Conservation (phyloP, 2,888 invertebrate genomes). For the Drosophila prolongata region DNA sequence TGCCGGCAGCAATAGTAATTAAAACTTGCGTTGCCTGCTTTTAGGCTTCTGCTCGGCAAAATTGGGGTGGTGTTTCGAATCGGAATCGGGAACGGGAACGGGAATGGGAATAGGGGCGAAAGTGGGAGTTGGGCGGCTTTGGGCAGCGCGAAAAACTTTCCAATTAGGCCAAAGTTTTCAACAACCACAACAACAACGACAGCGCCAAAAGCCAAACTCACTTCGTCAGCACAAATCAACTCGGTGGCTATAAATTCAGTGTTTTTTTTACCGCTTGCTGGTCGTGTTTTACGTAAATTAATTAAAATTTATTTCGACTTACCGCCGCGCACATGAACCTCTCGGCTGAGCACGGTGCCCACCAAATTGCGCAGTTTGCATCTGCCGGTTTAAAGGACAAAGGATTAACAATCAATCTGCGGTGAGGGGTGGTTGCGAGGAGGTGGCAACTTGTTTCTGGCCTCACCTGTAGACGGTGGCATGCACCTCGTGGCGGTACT, state of each 20-base stretch:
- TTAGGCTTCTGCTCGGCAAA: conserved; percentile 48
- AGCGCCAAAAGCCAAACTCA: conserved; percentile 43
- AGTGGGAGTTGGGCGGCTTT: conserved; percentile 26
- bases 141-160: conserved; percentile 61
- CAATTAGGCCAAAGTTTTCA: conserved; percentile 68
- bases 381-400: conserved; percentile 64
- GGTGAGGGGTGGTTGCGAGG: background rate
- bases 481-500: conserved; percentile 93
- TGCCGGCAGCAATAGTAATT: conserved; percentile 73
- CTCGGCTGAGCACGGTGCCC: conserved; percentile 92
- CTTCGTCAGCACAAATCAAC: conserved; percentile 70
- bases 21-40: conserved; percentile 72
- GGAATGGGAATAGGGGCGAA: conserved; percentile 32
- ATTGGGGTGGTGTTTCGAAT: background rate
- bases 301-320: conserved; percentile 82
- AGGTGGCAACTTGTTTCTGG: background rate
- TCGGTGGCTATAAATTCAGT: conserved; percentile 55
- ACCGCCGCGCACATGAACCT: conserved; percentile 96
- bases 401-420: conserved; percentile 26
- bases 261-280: conserved; percentile 4
- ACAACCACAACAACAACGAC: conserved; percentile 37
- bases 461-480: conserved; percentile 91
- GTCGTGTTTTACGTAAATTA: conserved; percentile 40
- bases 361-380: conserved; percentile 89
- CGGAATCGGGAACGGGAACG: conserved; percentile 27